These are phyloP conservation scores for Prionailurus viverrinus DNA, from an alignment of 2,113 vertebrate species.

Conservation along the genomic window DNA sequence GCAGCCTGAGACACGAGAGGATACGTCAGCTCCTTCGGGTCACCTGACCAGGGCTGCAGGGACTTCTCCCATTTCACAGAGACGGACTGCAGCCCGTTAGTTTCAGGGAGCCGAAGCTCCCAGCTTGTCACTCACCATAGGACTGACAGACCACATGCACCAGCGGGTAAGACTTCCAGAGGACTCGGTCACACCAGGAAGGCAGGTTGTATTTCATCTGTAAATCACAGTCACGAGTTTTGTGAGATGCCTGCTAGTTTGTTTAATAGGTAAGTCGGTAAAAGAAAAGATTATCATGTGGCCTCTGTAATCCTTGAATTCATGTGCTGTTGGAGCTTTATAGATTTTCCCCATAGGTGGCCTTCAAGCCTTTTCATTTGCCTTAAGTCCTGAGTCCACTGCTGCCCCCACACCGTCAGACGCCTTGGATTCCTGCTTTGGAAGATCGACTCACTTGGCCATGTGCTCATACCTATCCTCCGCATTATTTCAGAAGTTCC, in stretches of 20 bases:
- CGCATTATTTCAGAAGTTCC: not conserved
- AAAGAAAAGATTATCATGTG: slow-evolving; percentile 49
- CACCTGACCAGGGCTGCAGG: fast-evolving
- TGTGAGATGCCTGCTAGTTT: not conserved
- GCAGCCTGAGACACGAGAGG: too few species aligned
- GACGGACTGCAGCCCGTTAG: not conserved
- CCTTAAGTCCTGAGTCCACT: not conserved
- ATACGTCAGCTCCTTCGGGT: fast-evolving
- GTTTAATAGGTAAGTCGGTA: not conserved
- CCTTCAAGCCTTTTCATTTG: not conserved
- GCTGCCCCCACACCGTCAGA: not conserved
- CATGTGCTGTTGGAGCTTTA: not conserved
- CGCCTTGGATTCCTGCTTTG: not conserved
- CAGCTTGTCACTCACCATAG: slow-evolving; percentile 91
- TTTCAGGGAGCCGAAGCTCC: fast-evolving
- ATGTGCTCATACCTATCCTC: too few species aligned
- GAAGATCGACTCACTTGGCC: not conserved
- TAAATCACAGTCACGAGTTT: slow-evolving; percentile 71
- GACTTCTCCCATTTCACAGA: not conserved
- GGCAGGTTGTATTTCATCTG: slow-evolving; percentile 99
- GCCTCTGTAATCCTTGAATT: not conserved
- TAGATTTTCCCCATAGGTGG: not conserved
- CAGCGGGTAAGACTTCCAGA: slow-evolving; percentile 97
- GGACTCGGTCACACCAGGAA: slow-evolving; percentile 98
- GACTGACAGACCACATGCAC: slow-evolving; percentile 97